phyloP scores from a whole-genome alignment of 2,113 vertebrate species.

The Eulemur macaco region DNA sequence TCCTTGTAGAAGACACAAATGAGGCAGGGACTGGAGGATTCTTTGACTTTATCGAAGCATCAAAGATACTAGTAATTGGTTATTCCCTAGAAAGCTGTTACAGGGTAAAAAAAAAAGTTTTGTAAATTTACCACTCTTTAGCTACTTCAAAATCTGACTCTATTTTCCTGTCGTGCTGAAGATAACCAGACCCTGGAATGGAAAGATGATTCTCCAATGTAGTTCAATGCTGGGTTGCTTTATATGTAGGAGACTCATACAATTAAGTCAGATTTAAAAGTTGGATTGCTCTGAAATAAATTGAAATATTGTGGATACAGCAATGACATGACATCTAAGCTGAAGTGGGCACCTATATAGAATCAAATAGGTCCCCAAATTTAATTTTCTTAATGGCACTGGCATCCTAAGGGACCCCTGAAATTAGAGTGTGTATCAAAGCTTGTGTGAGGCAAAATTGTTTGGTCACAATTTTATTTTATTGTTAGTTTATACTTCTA shows the following conservation, averaged over 20 bases:
- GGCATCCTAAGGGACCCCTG: neutral
- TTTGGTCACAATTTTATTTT: neutral
- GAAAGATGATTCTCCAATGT: neutral
- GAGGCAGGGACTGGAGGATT: accelerated
- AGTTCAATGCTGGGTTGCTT: neutral
- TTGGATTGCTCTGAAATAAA: neutral
- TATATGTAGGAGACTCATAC: neutral
- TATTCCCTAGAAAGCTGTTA: neutral
- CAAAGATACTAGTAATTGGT: neutral
- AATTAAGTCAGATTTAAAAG: neutral
- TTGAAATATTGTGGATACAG: neutral
- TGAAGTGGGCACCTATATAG: neutral
- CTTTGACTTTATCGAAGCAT: neutral
- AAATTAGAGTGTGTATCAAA: neutral
- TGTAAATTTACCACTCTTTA: neutral
- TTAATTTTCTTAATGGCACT: neutral
- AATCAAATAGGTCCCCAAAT: neutral
- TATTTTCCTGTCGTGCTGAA: neutral
- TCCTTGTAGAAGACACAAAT: neutral
- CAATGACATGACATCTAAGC: neutral
- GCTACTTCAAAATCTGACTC: neutral
- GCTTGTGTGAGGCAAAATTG: neutral
- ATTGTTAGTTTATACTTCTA: neutral
- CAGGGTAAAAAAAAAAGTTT: accelerated
- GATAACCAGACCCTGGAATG: neutral